Percentiles rank a stretch among this genome's conserved stretches.
These are phyloP conservation scores for Pyrocoelia pectoralis DNA, from an alignment of 2,888 invertebrate species.

Conservation along the genomic window DNA sequence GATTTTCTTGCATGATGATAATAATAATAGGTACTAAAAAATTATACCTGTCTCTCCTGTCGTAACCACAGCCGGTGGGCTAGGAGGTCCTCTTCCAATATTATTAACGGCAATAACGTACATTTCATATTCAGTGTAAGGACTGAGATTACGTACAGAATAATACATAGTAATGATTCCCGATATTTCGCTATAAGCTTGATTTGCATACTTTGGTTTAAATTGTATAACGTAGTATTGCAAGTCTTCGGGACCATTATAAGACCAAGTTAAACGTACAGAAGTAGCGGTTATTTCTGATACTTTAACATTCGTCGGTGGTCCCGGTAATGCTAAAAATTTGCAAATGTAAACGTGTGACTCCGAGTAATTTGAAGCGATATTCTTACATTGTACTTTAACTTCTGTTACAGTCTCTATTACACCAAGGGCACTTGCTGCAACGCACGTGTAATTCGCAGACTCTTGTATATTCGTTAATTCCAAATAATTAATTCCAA, in stretches of 20 bases:
- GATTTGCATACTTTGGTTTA: constrained; percentile 92
- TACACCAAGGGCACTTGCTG: constrained; percentile 91
- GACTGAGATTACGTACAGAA: constrained; percentile 87
- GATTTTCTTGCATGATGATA: neutral
- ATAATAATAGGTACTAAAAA: neutral
- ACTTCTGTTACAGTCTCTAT: constrained; percentile 89
- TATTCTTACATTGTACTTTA: constrained; percentile 93
- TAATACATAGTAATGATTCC: constrained; percentile 94
- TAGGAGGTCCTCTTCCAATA: constrained; percentile 91
- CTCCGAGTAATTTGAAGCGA: neutral
- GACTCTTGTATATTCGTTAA: constrained; percentile 89
- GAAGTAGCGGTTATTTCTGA: constrained; percentile 95
- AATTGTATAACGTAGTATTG: constrained; percentile 97
- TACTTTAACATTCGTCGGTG: constrained; percentile 88
- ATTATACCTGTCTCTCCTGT: constrained; percentile 93
- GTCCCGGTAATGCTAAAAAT: constrained; percentile 86
- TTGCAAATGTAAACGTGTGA: too few relatives aligned
- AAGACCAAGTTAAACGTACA: constrained; percentile 92
- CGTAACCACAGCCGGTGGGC: constrained; percentile 87
- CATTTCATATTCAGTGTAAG: constrained; percentile 97
- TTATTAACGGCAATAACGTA: constrained; percentile 94
- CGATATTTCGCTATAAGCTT: constrained; percentile 91
- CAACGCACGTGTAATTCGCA: constrained; percentile 96
- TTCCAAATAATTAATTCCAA: constrained; percentile 86
- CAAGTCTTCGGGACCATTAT: constrained; percentile 88